phyloP scores from a whole-genome alignment of 2,113 vertebrate genomes.

The Chaenocephalus aceratus region DNA sequence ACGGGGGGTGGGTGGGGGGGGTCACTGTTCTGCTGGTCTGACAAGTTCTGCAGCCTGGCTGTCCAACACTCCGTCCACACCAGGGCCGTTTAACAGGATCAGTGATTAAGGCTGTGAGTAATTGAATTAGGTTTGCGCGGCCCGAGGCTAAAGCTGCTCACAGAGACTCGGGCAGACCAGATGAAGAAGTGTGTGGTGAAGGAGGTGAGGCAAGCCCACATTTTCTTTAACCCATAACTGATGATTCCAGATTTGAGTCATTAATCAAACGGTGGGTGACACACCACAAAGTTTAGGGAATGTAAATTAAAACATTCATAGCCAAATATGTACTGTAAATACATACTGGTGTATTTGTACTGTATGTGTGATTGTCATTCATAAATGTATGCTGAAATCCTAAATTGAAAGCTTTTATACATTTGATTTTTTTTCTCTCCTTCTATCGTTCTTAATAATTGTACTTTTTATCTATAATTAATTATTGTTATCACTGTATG shows the following conservation, averaged over 20 bases:
- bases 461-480: too few species aligned
- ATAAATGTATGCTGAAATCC: slow-evolving; percentile 1
- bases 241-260: slow-evolving; percentile 23
- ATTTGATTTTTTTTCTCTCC: neutral
- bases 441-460: too few species aligned
- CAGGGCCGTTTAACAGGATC: slow-evolving; percentile 57
- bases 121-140: slow-evolving; percentile 43
- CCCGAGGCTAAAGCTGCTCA: slow-evolving; percentile 32
- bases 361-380: slow-evolving; percentile 3
- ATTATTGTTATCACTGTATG: too few species aligned
- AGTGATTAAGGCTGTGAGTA: slow-evolving; percentile 66
- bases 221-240: slow-evolving; percentile 4
- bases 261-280: neutral
- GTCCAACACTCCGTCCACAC: slow-evolving; percentile 42
- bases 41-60: slow-evolving; percentile 45
- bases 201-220: slow-evolving; percentile 11
- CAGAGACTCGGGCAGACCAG: slow-evolving; percentile 20
- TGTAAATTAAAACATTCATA: neutral
- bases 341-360: neutral
- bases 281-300: neutral
- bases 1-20: too few species aligned
- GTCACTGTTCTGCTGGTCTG: slow-evolving; percentile 25
- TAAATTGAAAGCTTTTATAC: neutral
- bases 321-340: neutral
- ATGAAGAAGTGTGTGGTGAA: slow-evolving; percentile 20